Evolutionary conservation across 2,113 vertebrate genomes (phyloP).

Genomic region (Oncorhynchus nerka): DNA sequence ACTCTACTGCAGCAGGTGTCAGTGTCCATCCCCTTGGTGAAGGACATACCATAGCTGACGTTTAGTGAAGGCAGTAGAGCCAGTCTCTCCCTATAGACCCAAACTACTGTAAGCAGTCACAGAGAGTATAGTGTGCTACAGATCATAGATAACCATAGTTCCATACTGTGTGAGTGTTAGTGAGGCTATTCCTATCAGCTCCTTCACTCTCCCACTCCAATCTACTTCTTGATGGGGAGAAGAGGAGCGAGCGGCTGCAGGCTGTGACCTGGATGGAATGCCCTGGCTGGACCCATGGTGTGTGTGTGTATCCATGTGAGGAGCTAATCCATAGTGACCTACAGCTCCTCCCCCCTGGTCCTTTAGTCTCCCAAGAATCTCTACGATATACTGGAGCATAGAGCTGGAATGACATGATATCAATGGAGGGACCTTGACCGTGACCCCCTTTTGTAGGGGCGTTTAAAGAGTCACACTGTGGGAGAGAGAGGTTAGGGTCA

Average conservation of each 20-base stretch:
- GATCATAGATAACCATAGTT: neutral
- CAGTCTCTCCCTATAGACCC: neutral
- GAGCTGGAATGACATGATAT: neutral
- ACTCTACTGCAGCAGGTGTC: neutral
- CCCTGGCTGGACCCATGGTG: neutral
- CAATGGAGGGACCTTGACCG: neutral
- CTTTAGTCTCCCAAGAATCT: conserved; percentile 28
- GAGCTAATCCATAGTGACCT: conserved; percentile 59
- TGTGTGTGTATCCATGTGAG: conserved; percentile 44
- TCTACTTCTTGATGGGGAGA: neutral
- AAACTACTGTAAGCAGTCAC: neutral
- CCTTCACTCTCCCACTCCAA: neutral
- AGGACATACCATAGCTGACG: neutral
- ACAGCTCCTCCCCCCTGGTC: conserved; percentile 27
- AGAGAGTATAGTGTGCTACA: neutral
- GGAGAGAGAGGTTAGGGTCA: neutral
- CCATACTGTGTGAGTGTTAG: too few species aligned
- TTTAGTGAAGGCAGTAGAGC: neutral
- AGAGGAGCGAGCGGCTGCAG: neutral
- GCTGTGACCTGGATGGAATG: conserved; percentile 28
- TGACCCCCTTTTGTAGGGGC: neutral
- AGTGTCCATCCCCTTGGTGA: neutral
- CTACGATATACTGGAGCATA: neutral
- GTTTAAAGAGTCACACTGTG: neutral
- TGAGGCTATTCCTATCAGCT: neutral